Conservation (phyloP, 2,888 invertebrate genomes). For the Drosophila mercatorum region DNA sequence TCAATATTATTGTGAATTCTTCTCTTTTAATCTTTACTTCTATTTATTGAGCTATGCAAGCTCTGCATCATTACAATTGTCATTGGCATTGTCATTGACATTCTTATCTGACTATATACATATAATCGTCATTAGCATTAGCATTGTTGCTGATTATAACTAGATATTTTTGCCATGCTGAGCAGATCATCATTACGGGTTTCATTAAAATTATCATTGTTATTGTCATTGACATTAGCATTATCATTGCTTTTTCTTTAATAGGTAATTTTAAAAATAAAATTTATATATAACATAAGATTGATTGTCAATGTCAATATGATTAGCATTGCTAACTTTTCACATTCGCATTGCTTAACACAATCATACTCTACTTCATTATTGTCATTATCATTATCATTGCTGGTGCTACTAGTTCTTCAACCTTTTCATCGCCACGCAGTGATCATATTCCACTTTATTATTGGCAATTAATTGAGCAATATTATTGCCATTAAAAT, state of each 20-base stretch:
- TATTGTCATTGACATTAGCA: not conserved
- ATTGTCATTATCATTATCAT: slow-evolving; percentile 1
- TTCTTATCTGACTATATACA: too few relatives aligned
- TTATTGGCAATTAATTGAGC: not conserved
- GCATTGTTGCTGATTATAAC: not conserved
- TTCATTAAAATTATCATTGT: too few relatives aligned
- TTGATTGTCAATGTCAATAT: not conserved
- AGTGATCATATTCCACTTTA: not conserved
- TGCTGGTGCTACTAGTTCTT: not conserved
- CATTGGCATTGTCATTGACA: not conserved
- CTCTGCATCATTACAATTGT: not conserved
- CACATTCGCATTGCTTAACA: not conserved
- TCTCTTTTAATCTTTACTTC: not conserved
- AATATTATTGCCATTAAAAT: not conserved
- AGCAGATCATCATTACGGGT: too few relatives aligned
- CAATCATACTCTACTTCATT: not conserved
- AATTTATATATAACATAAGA: too few relatives aligned
- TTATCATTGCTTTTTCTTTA: not conserved
- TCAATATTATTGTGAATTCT: slow-evolving; percentile 23
- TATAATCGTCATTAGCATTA: not conserved
- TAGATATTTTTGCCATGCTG: not conserved
- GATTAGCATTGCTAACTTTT: not conserved
- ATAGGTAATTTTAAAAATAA: not conserved
- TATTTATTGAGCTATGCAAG: not conserved
- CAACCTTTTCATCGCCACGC: too few relatives aligned